phyloP scores from a whole-genome alignment of 1,140 invertebrate genomes.

The Amphibalanus amphitrite region DNA sequence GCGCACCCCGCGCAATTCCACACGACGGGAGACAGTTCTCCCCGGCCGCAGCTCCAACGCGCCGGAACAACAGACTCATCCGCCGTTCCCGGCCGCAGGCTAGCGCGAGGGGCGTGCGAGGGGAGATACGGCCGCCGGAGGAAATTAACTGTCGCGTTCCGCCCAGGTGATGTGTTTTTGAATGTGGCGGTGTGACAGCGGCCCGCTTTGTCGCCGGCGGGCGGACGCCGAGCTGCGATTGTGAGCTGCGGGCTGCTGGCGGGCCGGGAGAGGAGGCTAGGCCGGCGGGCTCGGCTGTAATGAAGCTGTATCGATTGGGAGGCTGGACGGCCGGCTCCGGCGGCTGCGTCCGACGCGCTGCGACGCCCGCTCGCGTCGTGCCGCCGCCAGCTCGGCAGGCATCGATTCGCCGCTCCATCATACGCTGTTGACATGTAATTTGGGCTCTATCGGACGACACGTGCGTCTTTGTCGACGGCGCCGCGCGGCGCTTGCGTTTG shows the following conservation, averaged over 20 bases:
- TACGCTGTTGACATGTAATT: conserved; percentile 1
- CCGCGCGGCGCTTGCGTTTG: not conserved
- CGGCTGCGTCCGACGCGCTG: not conserved
- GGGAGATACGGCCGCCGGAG: not conserved
- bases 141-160: not conserved
- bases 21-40: too few species aligned
- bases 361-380: too few species aligned
- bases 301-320: not conserved
- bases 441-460: not conserved
- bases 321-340: too few species aligned
- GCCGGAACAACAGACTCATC: not conserved
- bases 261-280: too few species aligned
- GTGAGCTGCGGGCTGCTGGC: too few species aligned
- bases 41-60: not conserved
- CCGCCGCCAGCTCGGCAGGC: too few species aligned
- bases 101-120: not conserved
- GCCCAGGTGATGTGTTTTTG: conserved; percentile 1
- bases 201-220: not conserved
- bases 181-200: not conserved
- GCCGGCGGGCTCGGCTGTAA: not conserved
- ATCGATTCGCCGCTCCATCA: not conserved
- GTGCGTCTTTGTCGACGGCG: not conserved
- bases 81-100: too few species aligned
- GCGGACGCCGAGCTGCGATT: not conserved
- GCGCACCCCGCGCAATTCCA: too few species aligned